Conservation (phyloP, 2,888 invertebrate genomes). For the Melangyna quadrimaculata region DNA sequence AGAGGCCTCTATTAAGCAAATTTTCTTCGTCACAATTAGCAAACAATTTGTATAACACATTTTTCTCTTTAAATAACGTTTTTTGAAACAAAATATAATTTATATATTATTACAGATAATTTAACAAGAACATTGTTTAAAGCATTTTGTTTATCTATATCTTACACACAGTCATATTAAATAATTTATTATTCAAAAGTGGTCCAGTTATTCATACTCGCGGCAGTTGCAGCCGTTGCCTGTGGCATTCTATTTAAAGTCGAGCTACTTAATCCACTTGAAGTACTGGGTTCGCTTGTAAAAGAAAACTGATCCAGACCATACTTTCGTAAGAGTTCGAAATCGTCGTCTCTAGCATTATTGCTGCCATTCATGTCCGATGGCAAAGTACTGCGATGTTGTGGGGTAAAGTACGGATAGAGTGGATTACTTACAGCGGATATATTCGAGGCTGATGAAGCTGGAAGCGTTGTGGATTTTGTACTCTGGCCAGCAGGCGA, state of each 20-base stretch:
- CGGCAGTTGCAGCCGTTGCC: constrained; percentile 68
- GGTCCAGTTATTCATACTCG: constrained; percentile 79
- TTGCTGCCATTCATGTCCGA: constrained; percentile 63
- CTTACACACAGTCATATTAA: constrained; percentile 29
- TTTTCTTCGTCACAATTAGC: constrained; percentile 24
- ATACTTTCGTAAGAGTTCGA: constrained; percentile 80
- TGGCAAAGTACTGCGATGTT: constrained; percentile 75
- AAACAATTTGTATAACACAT: constrained; percentile 39
- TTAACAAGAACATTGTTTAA: constrained; percentile 55
- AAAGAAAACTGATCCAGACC: constrained; percentile 80
- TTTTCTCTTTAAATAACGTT: constrained; percentile 23
- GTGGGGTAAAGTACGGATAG: constrained; percentile 82
- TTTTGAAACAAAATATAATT: constrained; percentile 45
- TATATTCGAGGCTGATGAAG: constrained; percentile 70
- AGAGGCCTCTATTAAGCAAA: constrained; percentile 24
- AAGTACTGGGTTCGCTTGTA: constrained; percentile 72
- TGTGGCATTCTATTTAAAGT: constrained; percentile 55
- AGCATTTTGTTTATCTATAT: constrained; percentile 53
- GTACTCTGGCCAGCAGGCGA: constrained; percentile 56
- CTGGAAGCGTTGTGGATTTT: constrained; percentile 79
- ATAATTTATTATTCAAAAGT: constrained; percentile 77
- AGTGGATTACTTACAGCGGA: constrained; percentile 81
- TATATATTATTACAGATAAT: constrained; percentile 47
- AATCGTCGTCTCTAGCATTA: constrained; percentile 78
- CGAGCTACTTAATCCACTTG: constrained; percentile 55